These are phyloP conservation scores for Copidosoma floridanum DNA, from an alignment of 1,140 invertebrate genomes.

Conservation along the genomic window DNA sequence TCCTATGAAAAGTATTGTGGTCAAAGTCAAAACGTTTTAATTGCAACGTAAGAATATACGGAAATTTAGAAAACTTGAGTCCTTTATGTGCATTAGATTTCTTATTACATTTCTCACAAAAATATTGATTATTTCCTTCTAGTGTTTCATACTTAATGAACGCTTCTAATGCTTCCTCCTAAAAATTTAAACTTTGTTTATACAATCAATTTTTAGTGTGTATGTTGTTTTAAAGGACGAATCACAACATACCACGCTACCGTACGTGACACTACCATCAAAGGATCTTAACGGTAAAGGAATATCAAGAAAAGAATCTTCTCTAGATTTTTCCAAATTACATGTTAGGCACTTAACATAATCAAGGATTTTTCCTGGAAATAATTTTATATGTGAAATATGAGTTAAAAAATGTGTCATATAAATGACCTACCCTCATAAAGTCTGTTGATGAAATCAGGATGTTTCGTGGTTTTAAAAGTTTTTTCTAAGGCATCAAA, in stretches of 20 bases:
- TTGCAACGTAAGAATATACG: conserved; percentile 85
- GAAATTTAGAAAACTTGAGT: conserved; percentile 84
- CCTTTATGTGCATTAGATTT: conserved; percentile 92
- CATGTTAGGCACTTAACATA: conserved; percentile 91
- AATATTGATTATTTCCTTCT: conserved; percentile 86
- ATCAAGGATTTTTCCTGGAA: conserved; percentile 82
- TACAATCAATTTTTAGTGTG: background rate
- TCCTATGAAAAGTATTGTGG: conserved; percentile 79
- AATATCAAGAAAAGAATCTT: conserved; percentile 87
- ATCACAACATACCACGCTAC: conserved; percentile 68
- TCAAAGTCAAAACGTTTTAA: conserved; percentile 92
- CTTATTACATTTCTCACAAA: conserved; percentile 84
- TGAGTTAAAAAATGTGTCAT: conserved; percentile 11
- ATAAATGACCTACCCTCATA: conserved; percentile 61
- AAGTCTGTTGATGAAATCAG: conserved; percentile 77
- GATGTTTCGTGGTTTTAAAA: conserved; percentile 81
- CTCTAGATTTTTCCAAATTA: conserved; percentile 77
- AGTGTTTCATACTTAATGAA: conserved; percentile 86
- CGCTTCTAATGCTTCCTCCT: conserved; percentile 81
- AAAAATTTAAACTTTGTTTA: conserved; percentile 27
- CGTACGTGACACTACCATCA: conserved; percentile 75
- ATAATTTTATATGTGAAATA: conserved; percentile 30
- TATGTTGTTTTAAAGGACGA: background rate
- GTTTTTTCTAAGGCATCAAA: conserved; percentile 87
- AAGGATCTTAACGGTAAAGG: conserved; percentile 85